A percentile compares a stretch with the other conserved stretches of the same genome.
Evolutionary conservation across 1,140 invertebrate genomes (phyloP).

Genomic region (Drosophila arizonae): DNA sequence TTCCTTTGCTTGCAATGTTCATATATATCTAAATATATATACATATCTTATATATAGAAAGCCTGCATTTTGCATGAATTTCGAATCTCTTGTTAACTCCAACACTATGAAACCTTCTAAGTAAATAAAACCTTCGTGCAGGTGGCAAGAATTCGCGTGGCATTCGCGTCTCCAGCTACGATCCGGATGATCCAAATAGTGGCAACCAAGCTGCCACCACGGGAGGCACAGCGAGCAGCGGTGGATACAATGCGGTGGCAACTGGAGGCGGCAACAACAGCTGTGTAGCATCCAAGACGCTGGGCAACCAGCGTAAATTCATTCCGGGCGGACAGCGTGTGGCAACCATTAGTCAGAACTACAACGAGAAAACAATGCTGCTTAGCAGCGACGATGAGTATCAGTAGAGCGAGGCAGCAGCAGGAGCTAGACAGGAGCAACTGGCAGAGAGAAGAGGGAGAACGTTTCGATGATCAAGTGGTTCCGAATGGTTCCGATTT

Average conservation of each 20-base stretch:
- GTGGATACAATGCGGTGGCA: conserved; percentile 78
- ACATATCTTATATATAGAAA: no score
- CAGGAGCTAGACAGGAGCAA: conserved; percentile 80
- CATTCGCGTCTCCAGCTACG: conserved; percentile 87
- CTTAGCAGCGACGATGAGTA: conserved; percentile 98
- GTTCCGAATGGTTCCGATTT: neutral
- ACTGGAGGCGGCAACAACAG: conserved; percentile 59
- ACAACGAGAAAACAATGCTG: conserved; percentile 98
- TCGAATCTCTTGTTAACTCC: conserved; percentile 1
- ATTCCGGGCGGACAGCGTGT: conserved; percentile 87
- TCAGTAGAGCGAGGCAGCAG: conserved; percentile 88
- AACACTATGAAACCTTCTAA: conserved; percentile 5
- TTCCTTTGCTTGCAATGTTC: conserved; percentile 46
- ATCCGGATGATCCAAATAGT: conserved; percentile 86
- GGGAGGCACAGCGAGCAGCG: conserved; percentile 39
- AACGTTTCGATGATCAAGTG: neutral
- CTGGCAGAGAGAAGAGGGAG: neutral
- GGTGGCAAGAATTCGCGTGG: conserved; percentile 87
- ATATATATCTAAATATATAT: neutral
- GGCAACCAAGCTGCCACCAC: conserved; percentile 59
- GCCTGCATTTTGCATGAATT: conserved; percentile 48
- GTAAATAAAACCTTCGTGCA: conserved; percentile 58
- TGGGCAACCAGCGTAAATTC: conserved; percentile 81
- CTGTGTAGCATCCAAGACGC: conserved; percentile 81
- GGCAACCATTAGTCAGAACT: conserved; percentile 91